These are phyloP conservation scores for Enteromius anoplus DNA, from an alignment of 2,797 vertebrate species.

Conservation along the genomic window DNA sequence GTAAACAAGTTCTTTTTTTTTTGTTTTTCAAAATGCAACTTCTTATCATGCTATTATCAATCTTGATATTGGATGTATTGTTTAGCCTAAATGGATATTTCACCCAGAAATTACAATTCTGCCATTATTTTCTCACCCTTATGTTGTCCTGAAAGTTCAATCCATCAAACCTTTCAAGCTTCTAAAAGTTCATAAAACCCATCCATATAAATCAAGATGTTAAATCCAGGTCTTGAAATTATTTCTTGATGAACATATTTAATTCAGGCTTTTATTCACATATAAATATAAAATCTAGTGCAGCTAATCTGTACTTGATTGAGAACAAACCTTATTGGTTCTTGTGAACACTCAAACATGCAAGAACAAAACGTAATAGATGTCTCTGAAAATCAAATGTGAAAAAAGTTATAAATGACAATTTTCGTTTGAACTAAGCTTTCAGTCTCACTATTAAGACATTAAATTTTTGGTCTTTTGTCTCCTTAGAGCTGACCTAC, in stretches of 20 bases:
- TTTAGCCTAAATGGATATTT: neutral
- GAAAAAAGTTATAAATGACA: neutral
- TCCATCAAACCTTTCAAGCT: neutral
- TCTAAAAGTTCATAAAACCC: neutral
- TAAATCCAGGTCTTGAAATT: neutral
- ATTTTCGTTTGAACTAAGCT: neutral
- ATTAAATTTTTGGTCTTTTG: neutral
- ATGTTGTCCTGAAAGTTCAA: neutral
- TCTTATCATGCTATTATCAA: neutral
- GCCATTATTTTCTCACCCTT: neutral
- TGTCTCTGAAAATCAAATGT: neutral
- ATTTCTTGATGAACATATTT: neutral
- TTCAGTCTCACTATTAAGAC: neutral
- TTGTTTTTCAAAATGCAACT: neutral
- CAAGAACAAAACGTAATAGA: neutral
- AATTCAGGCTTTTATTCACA: neutral
- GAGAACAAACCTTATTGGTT: neutral
- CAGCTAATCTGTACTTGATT: neutral
- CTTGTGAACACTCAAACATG: neutral
- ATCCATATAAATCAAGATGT: neutral
- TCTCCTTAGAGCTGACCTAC: conserved; percentile 85
- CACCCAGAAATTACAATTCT: neutral
- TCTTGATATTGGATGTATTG: neutral
- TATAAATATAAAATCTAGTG: neutral
- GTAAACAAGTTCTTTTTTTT: neutral